Evolutionary conservation across 2,797 vertebrate species (phyloP), one percentile per base, ranked within the genome.

Genomic region (Enteromius argenteus): DNA sequence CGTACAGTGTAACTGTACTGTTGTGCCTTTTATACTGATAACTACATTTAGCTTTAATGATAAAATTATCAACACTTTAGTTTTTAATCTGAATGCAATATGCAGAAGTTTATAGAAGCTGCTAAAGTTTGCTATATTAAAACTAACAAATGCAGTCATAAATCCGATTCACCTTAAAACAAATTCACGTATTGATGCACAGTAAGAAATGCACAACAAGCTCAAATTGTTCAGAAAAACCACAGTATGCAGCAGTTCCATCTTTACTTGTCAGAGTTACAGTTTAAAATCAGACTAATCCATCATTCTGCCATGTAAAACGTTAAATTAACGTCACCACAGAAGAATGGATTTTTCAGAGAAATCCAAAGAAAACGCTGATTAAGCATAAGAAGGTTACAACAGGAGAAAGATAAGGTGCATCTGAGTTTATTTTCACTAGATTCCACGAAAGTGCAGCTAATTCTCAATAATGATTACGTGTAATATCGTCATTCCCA

Each of bases 221-320:
- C 93, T 94, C 93, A 92, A 94, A 93, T 93, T 90, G 91, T 92
- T 89, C 53, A 78, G 72, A 32, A 87, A 67, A 83, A 64, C 32
- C 76, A 66, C 73, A 35, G 39, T 71, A 56, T 77, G 85, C 84
- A 79, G 79, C 58, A 85, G 86, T 76, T 81, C 32, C 58, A 74
- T 76, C 64, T 68, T 80, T 87, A 37, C 89, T 92, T 92, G 93
- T 93, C 93, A 93, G 85, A 64, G 86, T 85, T 92, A 56, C 13
- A 89, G 93, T 93, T 90, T 92, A 89, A 91, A 93, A 92, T 93
- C 91, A 92, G 88, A 92, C 92, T 91, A 91, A 94, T 95, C 93
- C 93, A 94, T 95, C 94, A 94, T 88, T 84, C 88, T 93, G 92
- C 88, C 93, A 94, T 88, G 88, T 92, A 89, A 92, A 92, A 91